Evolutionary conservation across 2,113 vertebrate genomes (phyloP), one percentile per base, ranked within the genome.

Genomic region (Forbesichthys papilliferus): DNA sequence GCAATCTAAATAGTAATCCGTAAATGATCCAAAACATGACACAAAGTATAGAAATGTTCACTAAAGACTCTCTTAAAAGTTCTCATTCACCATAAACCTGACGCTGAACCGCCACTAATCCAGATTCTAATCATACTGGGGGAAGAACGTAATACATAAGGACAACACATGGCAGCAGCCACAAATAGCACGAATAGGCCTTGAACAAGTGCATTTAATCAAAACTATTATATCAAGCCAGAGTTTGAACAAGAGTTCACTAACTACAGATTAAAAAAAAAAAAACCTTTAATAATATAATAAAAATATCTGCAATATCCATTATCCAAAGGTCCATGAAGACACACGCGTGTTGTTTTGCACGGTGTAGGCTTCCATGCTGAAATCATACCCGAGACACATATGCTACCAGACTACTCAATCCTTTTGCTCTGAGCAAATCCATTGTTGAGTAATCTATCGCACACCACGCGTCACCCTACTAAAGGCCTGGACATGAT

Each of bases 131-230:
- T 71, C 69, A 74, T 66, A 55, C 59, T 70, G 52, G 62, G n/a
- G 9, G 18, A 36, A 13, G n/a, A 47, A 55, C 14, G 3, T 55
- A 68, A 51, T 75, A 53, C 46, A 49, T 48, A 68, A 66, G 51
- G 59, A 82, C 65, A 78, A 75, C 64, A 80, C 55, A 58, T 54
- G 75, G 72, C 78, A 75, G 74, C 81, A 78, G 48, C 62, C 56
- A 48, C 18, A 63, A 63, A 67, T 36, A 48, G 57, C 36, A 66
- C 64, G 33, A 16, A 27, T n/a, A 59, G 20, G 53, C 11, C 7
- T 27, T 4, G 16, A 0, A 61, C 8, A 55, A 18, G 6, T n/a
- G 52, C 8, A 57, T 61, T 14, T 33, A 47, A 58, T 3, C 3
- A 11, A 13, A 5, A 14, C 6, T n/a, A 16, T n/a, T n/a, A 16